phyloP scores from a whole-genome alignment of 2,888 invertebrate species.

The Melanostoma mellinum region DNA sequence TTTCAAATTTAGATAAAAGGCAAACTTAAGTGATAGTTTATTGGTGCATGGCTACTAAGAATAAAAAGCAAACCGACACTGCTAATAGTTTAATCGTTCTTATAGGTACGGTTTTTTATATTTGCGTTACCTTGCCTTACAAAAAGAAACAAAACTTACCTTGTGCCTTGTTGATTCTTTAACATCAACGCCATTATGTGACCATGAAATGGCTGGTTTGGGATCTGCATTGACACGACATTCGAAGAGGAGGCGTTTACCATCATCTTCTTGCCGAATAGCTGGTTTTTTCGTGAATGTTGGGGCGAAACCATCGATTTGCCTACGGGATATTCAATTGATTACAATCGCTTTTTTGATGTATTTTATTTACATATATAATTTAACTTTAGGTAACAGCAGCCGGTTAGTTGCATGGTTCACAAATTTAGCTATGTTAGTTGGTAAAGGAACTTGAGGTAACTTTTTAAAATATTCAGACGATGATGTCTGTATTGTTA shows the following conservation, averaged over 20 bases:
- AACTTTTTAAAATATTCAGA: too few species aligned
- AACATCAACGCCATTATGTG: constrained; percentile 92
- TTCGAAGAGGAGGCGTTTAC: constrained; percentile 95
- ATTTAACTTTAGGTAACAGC: not conserved
- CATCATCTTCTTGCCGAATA: constrained; percentile 98
- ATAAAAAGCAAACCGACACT: constrained; percentile 28
- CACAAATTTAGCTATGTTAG: too few species aligned
- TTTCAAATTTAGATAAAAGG: too few species aligned
- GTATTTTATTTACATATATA: constrained; percentile 10
- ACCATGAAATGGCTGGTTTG: constrained; percentile 94
- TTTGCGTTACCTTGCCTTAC: too few species aligned
- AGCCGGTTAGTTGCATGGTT: too few species aligned
- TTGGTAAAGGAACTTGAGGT: too few species aligned
- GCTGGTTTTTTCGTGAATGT: constrained; percentile 99
- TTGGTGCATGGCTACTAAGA: too few species aligned
- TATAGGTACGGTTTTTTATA: constrained; percentile 30
- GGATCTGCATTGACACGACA: constrained; percentile 97
- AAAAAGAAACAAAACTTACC: constrained; percentile 82
- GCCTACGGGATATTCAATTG: constrained; percentile 84
- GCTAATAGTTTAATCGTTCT: constrained; percentile 16
- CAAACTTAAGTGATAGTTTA: too few species aligned
- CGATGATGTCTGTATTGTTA: too few species aligned
- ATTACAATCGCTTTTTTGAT: not conserved
- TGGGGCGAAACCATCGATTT: constrained; percentile 98
- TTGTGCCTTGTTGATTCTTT: constrained; percentile 92